Base-by-base conservation (phyloP, 2,113 vertebrate genomes). In the Sclerurus mexicanus region DNA sequence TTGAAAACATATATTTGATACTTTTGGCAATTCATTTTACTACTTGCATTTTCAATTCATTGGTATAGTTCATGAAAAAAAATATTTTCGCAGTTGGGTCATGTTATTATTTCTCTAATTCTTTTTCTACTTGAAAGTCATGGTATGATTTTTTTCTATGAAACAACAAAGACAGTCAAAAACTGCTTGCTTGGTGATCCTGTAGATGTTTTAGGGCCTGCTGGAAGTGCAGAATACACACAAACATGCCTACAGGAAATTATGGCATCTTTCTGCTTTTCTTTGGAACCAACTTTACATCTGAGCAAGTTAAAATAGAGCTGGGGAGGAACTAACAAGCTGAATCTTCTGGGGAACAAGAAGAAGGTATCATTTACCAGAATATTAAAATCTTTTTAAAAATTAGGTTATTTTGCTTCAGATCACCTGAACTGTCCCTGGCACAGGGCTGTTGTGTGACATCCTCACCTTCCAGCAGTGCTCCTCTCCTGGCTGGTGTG, bases 1-100 rank as follows among this genome's bases (percentile, higher is more conserved):
- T 97, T 92, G 89, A 96, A 94, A 97, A 91, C 67, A 92, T 93
- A 89, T 89, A 92, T 87, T 94, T 95, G 74, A 93, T 96, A 87
- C 93, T 88, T 94, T 95, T 95, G 91, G 78, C 94, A 95, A 92
- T 94, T 93, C 53, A 4, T 92, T 97, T 97, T 94, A 95, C 92
- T 96, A 85, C 96, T 91, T 95, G 82, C 85, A 82, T 96, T 95
- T 94, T 64, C 94, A 86, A 90, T 90, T 93, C 67, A 89, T 85
- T 88, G 85, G 83, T 91, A 87, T 33, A 83, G 53, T 96, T 96
- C 92, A 93, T 94, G 93, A 93, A 97, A 96, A 96, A 80, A 89
- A 90, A 66, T 67, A 94, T 87, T 94, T 94, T 85, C 0, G 37
- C 44, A 68, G 81, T 75, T 83, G 90, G 82, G 87, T 87, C 89